Base-by-base conservation (phyloP, 2,888 invertebrate genomes). In the Lepetodrilus schrolli region DNA sequence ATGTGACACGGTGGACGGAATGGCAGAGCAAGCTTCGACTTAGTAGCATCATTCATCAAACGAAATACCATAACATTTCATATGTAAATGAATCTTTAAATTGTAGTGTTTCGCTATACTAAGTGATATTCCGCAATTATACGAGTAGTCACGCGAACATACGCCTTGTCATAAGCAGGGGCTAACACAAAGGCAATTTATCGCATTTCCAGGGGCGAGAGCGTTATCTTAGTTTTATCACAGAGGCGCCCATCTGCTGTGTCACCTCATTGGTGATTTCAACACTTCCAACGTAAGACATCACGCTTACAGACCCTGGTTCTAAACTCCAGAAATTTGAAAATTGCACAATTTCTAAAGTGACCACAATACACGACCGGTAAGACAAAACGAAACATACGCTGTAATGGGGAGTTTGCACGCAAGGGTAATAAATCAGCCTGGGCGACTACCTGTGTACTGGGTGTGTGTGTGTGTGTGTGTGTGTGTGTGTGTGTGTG, bases 341-440 rank as follows among this genome's bases (percentile, higher is more conserved):
- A 58, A 58, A 58, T 58, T 58, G 58, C 58, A 58, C 58, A 58
- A 58, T 58, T 58, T 58, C 26, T 58, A 58, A 30, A 30, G 30
- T 58, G 17, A 34, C 58, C 26, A 58, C 58, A 58, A 58, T 30
- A 30, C 17, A 30, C 58, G 5, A 17, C 43, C 17, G 34, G 58
- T 58, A 58, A 58, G 34, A 58, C 58, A 58, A 58, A 58, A 58
- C 58, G 58, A 58, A 58, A 23, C 26, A 30, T 34, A 2, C 5
- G 34, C n/a, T 30, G 34, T 30, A 58, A 58, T 58, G 17, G 34
- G 13, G n/a, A 5, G 26, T 26, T n/a, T 17, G 17, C 58, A 58
- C 58, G 58, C 58, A 30, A n/a, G 58, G 13, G 30, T 58, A 10
- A 30, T 58, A 58, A 58, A 58, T 58, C 58, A 58, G 48, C n/a